These are phyloP conservation scores for Agrenia bidenticulata DNA, from an alignment of 2,888 invertebrate species.

Conservation along the genomic window DNA sequence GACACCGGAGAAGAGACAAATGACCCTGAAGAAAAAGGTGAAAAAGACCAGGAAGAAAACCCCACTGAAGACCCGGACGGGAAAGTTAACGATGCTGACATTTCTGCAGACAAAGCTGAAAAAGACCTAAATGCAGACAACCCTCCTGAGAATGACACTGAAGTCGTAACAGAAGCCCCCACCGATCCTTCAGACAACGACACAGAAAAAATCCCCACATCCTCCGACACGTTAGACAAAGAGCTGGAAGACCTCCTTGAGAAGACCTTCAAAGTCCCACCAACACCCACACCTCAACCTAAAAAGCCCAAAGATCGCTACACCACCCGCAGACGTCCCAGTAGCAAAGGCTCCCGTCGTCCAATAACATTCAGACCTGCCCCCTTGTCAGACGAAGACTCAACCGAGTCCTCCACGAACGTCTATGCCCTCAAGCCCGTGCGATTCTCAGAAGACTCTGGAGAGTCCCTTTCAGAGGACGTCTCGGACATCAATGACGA, in stretches of 20 bases:
- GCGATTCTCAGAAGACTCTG: conserved; percentile 17
- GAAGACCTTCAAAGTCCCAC: too few species aligned
- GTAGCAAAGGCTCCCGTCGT: conserved; percentile 29
- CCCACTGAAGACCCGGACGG: background rate
- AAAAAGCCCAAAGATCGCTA: conserved; percentile 7
- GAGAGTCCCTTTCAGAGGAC: conserved; percentile 34
- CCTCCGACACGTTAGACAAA: background rate
- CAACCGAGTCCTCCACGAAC: conserved; percentile 36
- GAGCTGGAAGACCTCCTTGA: background rate
- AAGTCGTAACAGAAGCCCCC: conserved; percentile 5
- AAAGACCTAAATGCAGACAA: conserved; percentile 4
- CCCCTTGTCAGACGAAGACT: conserved; percentile 34
- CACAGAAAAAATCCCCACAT: background rate
- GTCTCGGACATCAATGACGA: conserved; percentile 25
- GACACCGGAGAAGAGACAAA: conserved; percentile 7
- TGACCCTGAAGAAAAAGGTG: conserved; percentile 7
- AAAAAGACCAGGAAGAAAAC: conserved; percentile 20
- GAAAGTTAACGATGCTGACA: background rate
- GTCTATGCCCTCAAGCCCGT: conserved; percentile 41
- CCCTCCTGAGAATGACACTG: background rate
- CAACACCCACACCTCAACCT: too few species aligned
- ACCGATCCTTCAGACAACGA: background rate
- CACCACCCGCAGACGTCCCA: conserved; percentile 30
- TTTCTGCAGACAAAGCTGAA: conserved; percentile 1
- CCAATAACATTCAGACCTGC: conserved; percentile 13